Conservation (phyloP, 2,797 vertebrate genomes). For the Adelosebastes latens region DNA sequence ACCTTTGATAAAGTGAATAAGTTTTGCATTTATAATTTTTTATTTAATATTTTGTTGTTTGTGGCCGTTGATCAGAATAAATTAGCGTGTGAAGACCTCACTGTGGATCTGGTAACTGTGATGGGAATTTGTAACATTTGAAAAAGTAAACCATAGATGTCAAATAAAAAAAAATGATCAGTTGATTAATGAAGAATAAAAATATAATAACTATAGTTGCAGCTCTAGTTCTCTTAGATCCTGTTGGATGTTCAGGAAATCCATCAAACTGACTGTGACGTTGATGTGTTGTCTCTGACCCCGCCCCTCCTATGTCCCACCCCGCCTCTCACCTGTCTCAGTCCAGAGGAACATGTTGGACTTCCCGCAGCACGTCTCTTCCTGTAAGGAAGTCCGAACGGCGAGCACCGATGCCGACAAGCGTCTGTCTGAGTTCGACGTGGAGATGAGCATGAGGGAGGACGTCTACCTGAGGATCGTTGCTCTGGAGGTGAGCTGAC, state of each 20-base stretch:
- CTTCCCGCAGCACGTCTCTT: conserved; percentile 95
- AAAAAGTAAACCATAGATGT: neutral
- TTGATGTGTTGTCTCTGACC: neutral
- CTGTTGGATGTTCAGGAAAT: neutral
- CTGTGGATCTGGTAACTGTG: neutral
- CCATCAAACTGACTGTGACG: neutral
- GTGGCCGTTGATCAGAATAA: neutral
- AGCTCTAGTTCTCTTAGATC: neutral
- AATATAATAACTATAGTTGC: neutral
- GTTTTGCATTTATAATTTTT: neutral
- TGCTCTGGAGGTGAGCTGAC: conserved; percentile 88
- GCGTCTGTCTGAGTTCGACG: conserved; percentile 93
- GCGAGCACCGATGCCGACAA: conserved; percentile 96
- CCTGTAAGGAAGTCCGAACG: conserved; percentile 86
- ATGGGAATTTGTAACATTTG: neutral
- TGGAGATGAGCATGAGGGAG: conserved; percentile 98
- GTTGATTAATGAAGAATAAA: neutral
- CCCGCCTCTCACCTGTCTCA: conserved; percentile 54
- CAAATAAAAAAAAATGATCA: neutral
- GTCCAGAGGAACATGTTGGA: conserved; percentile 94
- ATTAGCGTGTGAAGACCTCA: neutral
- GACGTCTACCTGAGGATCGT: conserved; percentile 94
- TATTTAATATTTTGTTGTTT: neutral
- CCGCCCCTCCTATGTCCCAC: neutral
- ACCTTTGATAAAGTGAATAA: neutral